Base-by-base conservation (phyloP, 2,797 vertebrate species). In the Enteromius anoplus region DNA sequence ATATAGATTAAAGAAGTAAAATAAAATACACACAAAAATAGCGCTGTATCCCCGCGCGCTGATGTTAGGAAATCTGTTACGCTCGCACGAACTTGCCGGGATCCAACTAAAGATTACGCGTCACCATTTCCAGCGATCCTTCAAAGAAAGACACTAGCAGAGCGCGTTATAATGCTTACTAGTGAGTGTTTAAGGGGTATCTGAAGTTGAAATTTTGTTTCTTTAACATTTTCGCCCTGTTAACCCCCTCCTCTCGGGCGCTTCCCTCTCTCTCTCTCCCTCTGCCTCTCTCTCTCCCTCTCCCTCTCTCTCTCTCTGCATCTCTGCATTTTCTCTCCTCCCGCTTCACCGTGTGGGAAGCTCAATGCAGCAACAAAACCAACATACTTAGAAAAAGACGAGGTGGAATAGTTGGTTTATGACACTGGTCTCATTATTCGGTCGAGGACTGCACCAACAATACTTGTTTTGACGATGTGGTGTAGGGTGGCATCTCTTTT, bases 301-400 rank as follows among this genome's bases (percentile, higher is more conserved):
- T 47, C 69, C 19, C 29, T 26, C 78, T 77, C 76, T 23, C 66
- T 32, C 34, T 23, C 42, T 88, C 55, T 82, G 78, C 84, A 84
- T 85, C 87, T 85, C 83, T 82, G 86, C 87, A 62, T 88, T 86
- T 85, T 85, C 82, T 87, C 82, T 85, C 65, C 85, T 86, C 78
- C 34, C 83, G 68, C 79, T 78, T 84, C 78, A 80, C 76, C 85
- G 85, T 89, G 84, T 83, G 85, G 80, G 83, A 80, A 83, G 80
- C 84, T 88, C 87, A 86, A 80, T 85, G 89, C 90, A 89, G 88
- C 87, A 89, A 84, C 84, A 75, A 87, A 85, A 83, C 83, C 84
- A 78, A 83, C 72, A 84, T 82, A 88, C 86, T 87, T 81, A 84
- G 83, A 69, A 70, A 65, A 82, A 85, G 71, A 86, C 85, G 85